phyloP scores from a whole-genome alignment of 2,888 invertebrate species.

The Apoda limacodes region DNA sequence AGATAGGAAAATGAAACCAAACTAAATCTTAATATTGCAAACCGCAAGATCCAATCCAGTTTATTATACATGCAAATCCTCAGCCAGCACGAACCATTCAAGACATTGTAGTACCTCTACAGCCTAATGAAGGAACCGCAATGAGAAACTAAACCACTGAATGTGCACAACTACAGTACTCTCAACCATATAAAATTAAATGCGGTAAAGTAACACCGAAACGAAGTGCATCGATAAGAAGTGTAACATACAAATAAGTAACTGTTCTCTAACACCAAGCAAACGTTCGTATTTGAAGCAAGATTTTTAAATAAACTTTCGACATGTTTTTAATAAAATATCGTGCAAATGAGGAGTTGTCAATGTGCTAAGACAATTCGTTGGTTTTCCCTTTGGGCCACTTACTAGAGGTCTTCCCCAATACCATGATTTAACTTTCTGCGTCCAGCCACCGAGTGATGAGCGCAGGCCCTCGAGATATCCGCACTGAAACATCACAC shows the following conservation, averaged over 20 bases:
- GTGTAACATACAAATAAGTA: conserved; percentile 50
- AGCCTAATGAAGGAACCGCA: conserved; percentile 46
- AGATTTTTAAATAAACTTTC: conserved; percentile 39
- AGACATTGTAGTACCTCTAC: conserved; percentile 48
- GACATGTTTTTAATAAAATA: conserved; percentile 34
- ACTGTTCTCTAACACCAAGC: conserved; percentile 57
- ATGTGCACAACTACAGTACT: conserved; percentile 39
- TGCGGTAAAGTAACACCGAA: conserved; percentile 50
- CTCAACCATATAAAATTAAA: conserved; percentile 28
- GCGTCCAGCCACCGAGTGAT: conserved; percentile 95
- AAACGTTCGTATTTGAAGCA: conserved; percentile 55
- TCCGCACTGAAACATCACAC: conserved; percentile 84
- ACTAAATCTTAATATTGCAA: too few species aligned
- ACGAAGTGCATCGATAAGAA: conserved; percentile 58
- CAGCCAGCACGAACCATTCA: conserved; percentile 48
- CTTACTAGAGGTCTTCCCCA: conserved; percentile 98
- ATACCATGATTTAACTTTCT: conserved; percentile 97
- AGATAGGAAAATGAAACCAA: too few species aligned
- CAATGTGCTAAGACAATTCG: conserved; percentile 64
- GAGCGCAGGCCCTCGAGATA: conserved; percentile 94
- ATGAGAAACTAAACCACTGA: conserved; percentile 34
- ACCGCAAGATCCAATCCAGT: too few species aligned
- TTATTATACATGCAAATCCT: too few species aligned
- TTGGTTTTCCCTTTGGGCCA: conserved; percentile 65
- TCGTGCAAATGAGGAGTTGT: conserved; percentile 63